These are phyloP conservation scores for Pseudomyrmex concolor DNA, from an alignment of 1,140 invertebrate genomes.

Conservation along the genomic window DNA sequence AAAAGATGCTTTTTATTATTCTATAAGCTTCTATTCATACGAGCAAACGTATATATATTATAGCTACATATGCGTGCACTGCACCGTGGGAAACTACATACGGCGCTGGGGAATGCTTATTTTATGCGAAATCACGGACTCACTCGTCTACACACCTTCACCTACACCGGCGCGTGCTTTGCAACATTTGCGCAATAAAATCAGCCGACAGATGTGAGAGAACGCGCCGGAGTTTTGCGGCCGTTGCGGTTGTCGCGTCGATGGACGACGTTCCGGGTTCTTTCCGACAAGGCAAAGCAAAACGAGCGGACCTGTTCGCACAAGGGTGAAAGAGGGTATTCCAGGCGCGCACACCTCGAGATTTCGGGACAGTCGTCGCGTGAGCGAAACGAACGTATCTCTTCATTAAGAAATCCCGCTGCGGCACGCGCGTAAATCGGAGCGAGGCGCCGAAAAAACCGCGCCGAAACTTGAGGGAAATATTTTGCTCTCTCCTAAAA, in stretches of 20 bases:
- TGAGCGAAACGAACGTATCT: constrained; percentile 39
- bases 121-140: constrained; percentile 72
- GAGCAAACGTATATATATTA: constrained; percentile 46
- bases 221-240: constrained; percentile 41
- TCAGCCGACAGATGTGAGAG: constrained; percentile 67
- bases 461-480: background rate
- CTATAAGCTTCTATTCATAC: background rate
- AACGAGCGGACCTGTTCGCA: constrained; percentile 15
- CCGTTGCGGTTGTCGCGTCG: constrained; percentile 11
- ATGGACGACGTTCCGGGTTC: constrained; percentile 56
- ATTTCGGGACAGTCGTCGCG: constrained; percentile 23
- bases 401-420: constrained; percentile 21
- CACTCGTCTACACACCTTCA: constrained; percentile 32
- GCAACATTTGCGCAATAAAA: constrained; percentile 70
- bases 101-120: constrained; percentile 73
- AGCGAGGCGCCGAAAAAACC: background rate
- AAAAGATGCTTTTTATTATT: constrained; percentile 72
- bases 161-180: constrained; percentile 33
- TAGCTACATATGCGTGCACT: constrained; percentile 39
- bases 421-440: constrained; percentile 8
- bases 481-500: constrained; percentile 14
- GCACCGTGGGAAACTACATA: constrained; percentile 69
- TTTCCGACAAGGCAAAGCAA: background rate
- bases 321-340: background rate
- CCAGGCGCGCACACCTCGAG: background rate